phyloP scores from a whole-genome alignment of 2,888 invertebrate genomes.

The Dynastes hyllus region DNA sequence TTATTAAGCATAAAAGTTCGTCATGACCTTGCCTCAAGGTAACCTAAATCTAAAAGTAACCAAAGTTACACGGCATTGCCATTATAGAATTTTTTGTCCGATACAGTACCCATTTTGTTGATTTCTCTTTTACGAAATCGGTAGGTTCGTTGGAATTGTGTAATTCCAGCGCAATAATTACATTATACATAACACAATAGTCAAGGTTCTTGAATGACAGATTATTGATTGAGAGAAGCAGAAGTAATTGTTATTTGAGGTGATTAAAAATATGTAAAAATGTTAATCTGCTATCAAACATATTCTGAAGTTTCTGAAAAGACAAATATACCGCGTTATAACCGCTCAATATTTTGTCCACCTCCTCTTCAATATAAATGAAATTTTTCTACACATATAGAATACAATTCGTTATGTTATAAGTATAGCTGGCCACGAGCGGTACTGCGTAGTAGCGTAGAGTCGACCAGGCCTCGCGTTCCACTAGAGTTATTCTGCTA shows the following conservation, averaged over 20 bases:
- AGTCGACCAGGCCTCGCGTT: no score
- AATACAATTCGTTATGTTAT: no score
- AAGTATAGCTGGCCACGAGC: no score
- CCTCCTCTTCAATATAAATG: neutral
- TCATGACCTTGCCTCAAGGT: constrained; percentile 22
- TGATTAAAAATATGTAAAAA: no score
- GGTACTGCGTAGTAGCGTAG: no score
- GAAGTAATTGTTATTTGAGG: no score
- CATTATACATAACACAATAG: constrained; percentile 23
- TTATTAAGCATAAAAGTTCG: constrained; percentile 18
- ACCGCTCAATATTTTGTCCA: neutral
- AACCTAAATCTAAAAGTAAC: constrained; percentile 21
- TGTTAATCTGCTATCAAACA: neutral
- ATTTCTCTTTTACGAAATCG: constrained; percentile 36
- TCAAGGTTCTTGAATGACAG: constrained; percentile 3
- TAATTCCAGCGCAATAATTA: neutral
- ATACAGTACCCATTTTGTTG: neutral
- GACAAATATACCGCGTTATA: no score
- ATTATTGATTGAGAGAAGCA: neutral
- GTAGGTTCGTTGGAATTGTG: constrained; percentile 23
- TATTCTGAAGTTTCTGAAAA: neutral
- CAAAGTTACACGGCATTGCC: neutral
- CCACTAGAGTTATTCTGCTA: no score
- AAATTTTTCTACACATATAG: no score
- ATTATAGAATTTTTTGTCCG: neutral